Evolutionary conservation across 2,797 vertebrate species (phyloP).

Genomic region (Gymnoscopelus braueri): DNA sequence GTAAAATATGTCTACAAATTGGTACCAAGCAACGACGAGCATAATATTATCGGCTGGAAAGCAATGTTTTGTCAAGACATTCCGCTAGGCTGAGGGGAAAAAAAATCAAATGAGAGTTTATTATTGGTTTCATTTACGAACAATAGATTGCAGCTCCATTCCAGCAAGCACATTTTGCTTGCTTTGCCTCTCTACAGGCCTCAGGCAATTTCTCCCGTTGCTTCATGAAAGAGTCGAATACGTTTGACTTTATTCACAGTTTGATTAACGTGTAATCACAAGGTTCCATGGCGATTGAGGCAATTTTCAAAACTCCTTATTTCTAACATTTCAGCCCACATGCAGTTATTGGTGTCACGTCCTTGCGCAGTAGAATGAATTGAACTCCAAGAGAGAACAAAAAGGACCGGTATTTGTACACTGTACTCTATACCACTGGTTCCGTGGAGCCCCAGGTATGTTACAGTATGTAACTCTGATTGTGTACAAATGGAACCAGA

Average conservation of each 20-base stretch:
- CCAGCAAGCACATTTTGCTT: constrained; percentile 19
- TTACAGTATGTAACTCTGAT: too few species aligned
- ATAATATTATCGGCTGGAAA: constrained; percentile 45
- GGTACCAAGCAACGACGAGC: not conserved
- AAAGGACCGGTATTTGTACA: too few species aligned
- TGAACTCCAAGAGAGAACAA: too few species aligned
- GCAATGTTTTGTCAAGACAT: constrained; percentile 30
- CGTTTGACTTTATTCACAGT: not conserved
- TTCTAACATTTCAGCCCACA: too few species aligned
- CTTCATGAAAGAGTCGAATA: constrained; percentile 8
- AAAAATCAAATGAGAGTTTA: constrained; percentile 22
- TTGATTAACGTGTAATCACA: not conserved
- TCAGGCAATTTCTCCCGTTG: constrained; percentile 9
- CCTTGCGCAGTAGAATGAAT: too few species aligned
- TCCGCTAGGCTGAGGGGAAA: constrained; percentile 17
- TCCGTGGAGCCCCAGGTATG: too few species aligned
- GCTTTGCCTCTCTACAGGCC: constrained; percentile 14
- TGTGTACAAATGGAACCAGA: too few species aligned
- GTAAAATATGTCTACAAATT: not conserved
- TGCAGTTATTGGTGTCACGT: too few species aligned
- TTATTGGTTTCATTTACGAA: constrained; percentile 29
- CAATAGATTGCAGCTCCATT: not conserved
- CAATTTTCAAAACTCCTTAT: not conserved
- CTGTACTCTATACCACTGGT: too few species aligned
- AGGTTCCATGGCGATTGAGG: not conserved